phyloP scores from a whole-genome alignment of 2,888 invertebrate genomes.

The Lasius platythorax region DNA sequence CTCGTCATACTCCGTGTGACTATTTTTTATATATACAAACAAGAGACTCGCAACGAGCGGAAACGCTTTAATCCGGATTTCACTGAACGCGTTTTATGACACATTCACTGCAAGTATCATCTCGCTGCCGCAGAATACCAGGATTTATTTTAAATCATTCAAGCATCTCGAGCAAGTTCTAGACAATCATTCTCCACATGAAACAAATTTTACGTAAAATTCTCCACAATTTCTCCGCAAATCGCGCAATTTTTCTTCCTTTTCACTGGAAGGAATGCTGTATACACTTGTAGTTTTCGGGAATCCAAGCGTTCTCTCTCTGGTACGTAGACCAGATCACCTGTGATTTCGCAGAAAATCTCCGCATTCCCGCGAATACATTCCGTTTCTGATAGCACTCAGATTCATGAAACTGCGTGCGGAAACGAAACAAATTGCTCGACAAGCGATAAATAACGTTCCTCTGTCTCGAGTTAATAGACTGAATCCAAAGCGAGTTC shows the following conservation, averaged over 20 bases:
- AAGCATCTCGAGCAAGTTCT: background rate
- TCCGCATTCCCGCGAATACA: conserved; percentile 12
- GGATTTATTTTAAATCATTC: conserved; percentile 22
- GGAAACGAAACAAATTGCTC: conserved; percentile 3
- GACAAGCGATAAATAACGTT: conserved; percentile 13
- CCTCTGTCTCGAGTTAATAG: background rate
- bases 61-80: conserved; percentile 40
- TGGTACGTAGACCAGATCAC: conserved; percentile 3
- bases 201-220: background rate
- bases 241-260: background rate
- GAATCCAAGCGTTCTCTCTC: conserved; percentile 12
- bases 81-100: conserved; percentile 29
- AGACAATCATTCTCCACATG: background rate
- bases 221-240: background rate
- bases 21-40: background rate
- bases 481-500: background rate
- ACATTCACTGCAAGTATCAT: conserved; percentile 40
- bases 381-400: background rate
- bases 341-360: conserved; percentile 17
- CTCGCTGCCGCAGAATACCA: conserved; percentile 23
- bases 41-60: background rate
- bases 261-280: background rate
- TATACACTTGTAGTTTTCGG: background rate
- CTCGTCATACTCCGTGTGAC: conserved; percentile 2
- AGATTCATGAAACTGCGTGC: background rate